A percentile compares a stretch with the other conserved stretches of the same genome.
phyloP scores from a whole-genome alignment of 2,888 invertebrate genomes.

The Eristalis arbustorum region DNA sequence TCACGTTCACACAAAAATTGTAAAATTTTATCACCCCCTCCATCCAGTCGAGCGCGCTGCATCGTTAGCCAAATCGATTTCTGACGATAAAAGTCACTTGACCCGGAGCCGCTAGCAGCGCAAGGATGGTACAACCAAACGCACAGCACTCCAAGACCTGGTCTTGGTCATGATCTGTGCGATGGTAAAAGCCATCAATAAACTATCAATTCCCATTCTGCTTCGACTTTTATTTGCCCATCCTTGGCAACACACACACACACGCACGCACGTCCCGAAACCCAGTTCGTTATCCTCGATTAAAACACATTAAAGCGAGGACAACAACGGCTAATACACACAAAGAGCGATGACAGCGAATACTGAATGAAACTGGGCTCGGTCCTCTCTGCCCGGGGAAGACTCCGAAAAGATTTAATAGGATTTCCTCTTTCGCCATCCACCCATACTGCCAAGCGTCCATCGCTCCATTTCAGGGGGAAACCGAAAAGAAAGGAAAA shows the following conservation, averaged over 20 bases:
- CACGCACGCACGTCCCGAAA: background rate
- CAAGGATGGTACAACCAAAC: background rate
- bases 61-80: conserved; percentile 55
- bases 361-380: conserved; percentile 30
- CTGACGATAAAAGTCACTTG: conserved; percentile 60
- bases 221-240: conserved; percentile 29
- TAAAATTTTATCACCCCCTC: background rate
- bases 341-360: conserved; percentile 31
- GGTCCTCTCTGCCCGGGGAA: background rate
- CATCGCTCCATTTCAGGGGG: background rate
- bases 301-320: conserved; percentile 38
- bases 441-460: background rate
- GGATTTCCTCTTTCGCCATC: conserved; percentile 13
- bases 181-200: conserved; percentile 43
- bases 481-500: background rate
- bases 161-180: background rate
- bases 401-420: conserved; percentile 38
- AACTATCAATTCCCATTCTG: conserved; percentile 52
- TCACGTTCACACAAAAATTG: background rate
- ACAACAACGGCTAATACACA: background rate
- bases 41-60: background rate
- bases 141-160: conserved; percentile 3
- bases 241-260: background rate
- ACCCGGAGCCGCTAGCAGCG: conserved; percentile 38
- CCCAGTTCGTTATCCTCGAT: conserved; percentile 44